Base-by-base conservation (phyloP, 2,888 invertebrate species). In the Eumacrocentrus americanus region DNA sequence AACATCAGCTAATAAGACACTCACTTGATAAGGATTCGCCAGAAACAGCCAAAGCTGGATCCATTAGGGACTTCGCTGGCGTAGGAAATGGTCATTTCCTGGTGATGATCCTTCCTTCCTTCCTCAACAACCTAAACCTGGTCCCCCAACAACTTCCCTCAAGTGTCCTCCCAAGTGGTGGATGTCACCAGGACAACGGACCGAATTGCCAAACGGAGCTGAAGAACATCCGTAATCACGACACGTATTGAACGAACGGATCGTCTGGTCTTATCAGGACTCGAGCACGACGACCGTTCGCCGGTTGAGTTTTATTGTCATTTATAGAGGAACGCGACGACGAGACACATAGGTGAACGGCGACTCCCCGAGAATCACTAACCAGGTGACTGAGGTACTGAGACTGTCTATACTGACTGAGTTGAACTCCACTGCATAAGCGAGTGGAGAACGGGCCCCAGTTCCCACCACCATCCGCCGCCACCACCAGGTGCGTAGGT, bases 11-110 rank as follows among this genome's bases (percentile, higher is more conserved):
- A 34, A 51, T 35, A 51, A 35, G 16, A 52, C 52, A 85, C 91
- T 91, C 84, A 92, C 92, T 91, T 92, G 86, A 88, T 86, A 75
- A 92, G 86, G 81, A 92, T 92, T 84, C 90, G 89, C 93, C 93
- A 94, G 84, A 94, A 94, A 83, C 93, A 93, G 79, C 94, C 94
- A 80, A 94, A 94, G 83, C 90, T 91, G 85, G 93, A 93, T 79
- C 93, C 93, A 82, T 94, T 94, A 70, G 94, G 93, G 76, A 94
- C 94, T 83, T 92, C 91, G 77, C 92, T 91, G 74, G 92, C 91
- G 84, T 94, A 94, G 61, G 93, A 92, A 78, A 94, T 89, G 77
- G 94, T 94, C 94, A 94, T 94, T 78, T 73, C 74, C 74, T n/a
- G n/a, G n/a, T n/a, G n/a, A n/a, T n/a, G n/a, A n/a, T n/a, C n/a